A percentile compares a stretch with the other conserved stretches of the same genome.
Evolutionary conservation across 1,140 invertebrate species (phyloP).

Genomic region (Meloidogyne floridensis): DNA sequence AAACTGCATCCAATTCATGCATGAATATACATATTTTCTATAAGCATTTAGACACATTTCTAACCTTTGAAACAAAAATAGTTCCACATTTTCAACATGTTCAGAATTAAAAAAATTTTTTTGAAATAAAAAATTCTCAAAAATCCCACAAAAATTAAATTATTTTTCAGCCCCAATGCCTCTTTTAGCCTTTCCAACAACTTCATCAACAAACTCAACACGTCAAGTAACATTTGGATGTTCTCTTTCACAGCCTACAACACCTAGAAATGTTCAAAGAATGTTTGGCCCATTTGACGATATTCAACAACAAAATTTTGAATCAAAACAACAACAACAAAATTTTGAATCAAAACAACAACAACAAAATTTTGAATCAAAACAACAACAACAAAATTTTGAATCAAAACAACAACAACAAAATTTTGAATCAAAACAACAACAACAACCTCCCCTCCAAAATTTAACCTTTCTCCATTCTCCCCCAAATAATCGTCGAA

Average conservation of each 20-base stretch:
- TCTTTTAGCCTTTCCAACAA: background rate
- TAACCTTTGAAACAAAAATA: too few relatives aligned
- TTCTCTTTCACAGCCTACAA: slow-evolving; percentile 21
- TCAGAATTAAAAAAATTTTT: too few relatives aligned
- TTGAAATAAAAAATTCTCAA: too few relatives aligned
- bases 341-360: too few relatives aligned
- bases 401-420: background rate
- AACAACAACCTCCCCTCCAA: background rate
- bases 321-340: too few relatives aligned
- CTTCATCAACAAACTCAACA: background rate
- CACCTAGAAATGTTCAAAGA: slow-evolving; percentile 16
- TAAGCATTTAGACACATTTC: too few relatives aligned
- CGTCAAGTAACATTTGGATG: background rate
- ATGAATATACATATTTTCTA: too few relatives aligned
- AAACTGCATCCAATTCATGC: too few relatives aligned
- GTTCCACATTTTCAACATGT: too few relatives aligned
- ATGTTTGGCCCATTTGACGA: slow-evolving; percentile 7
- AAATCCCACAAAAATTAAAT: too few relatives aligned
- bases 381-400: background rate
- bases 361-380: background rate
- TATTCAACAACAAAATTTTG: slow-evolving; percentile 7
- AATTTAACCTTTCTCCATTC: background rate
- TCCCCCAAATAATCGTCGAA: background rate
- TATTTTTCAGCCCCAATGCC: slow-evolving; percentile 17
- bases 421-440: too few relatives aligned